phyloP scores from a whole-genome alignment of 2,113 vertebrate genomes.

The Brienomyrus longianalis region DNA sequence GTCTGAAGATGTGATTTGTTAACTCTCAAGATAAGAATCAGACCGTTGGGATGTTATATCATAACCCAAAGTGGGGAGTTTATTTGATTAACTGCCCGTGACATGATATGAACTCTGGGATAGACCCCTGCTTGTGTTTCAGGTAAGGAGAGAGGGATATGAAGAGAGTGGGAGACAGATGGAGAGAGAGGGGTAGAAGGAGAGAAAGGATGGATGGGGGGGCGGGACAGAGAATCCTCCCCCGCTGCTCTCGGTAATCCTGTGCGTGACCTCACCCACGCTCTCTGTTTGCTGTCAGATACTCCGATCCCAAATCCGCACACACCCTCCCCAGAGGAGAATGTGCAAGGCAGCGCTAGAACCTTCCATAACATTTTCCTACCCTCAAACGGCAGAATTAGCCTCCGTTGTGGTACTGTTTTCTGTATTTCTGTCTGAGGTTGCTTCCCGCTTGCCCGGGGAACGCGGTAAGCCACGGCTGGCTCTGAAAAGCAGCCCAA shows the following conservation, averaged over 20 bases:
- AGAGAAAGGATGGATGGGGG: neutral
- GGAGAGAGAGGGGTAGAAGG: neutral
- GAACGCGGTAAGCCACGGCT: neutral
- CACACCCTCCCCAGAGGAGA: neutral
- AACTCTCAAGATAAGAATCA: neutral
- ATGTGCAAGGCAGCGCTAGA: neutral
- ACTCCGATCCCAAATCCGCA: neutral
- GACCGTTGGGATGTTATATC: neutral
- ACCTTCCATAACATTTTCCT: neutral
- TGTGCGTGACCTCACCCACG: neutral
- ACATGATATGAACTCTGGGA: neutral
- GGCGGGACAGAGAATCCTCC: neutral
- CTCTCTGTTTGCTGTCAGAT: neutral
- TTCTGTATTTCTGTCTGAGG: neutral
- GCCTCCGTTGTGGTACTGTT: neutral
- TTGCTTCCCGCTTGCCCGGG: too few relatives aligned
- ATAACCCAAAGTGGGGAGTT: neutral
- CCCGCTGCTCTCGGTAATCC: neutral
- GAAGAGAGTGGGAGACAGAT: neutral
- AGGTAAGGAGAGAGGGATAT: neutral
- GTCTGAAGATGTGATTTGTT: neutral
- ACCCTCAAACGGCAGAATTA: neutral
- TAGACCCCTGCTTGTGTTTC: neutral
- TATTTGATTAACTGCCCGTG: neutral
- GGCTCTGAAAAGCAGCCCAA: neutral